phyloP scores from a whole-genome alignment of 2,113 vertebrate genomes.

The Progne subis region DNA sequence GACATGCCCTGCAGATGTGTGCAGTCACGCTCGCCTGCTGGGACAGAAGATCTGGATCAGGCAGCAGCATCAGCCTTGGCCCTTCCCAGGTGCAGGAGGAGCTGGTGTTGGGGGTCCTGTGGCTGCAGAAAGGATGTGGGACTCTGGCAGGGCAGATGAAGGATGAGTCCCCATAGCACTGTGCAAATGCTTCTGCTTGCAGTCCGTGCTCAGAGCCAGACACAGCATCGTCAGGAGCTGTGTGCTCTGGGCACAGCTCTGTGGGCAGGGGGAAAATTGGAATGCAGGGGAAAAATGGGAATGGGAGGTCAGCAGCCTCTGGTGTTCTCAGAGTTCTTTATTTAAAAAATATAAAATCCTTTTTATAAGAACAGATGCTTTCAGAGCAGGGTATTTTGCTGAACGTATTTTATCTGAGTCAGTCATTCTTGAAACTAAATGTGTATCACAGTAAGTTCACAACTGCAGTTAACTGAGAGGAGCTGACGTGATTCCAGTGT shows the following conservation, averaged over 20 bases:
- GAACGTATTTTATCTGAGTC: neutral
- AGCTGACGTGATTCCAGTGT: neutral
- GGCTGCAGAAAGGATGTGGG: slow-evolving; percentile 19
- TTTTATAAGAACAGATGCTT: neutral
- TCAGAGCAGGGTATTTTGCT: neutral
- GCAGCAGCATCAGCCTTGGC: neutral
- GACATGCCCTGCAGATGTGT: neutral
- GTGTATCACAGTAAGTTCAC: neutral
- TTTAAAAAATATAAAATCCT: neutral
- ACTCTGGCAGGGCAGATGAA: neutral
- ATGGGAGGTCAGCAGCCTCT: neutral
- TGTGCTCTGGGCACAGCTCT: neutral
- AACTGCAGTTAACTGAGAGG: neutral
- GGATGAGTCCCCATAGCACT: neutral
- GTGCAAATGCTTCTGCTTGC: neutral
- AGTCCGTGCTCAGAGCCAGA: neutral
- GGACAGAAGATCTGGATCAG: neutral
- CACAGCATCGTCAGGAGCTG: neutral
- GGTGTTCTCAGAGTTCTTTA: neutral
- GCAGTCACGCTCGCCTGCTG: neutral
- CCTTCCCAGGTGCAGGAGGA: slow-evolving; percentile 3
- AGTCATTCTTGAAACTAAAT: neutral
- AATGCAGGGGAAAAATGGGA: neutral
- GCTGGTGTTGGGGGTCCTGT: neutral
- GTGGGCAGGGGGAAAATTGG: neutral